A percentile compares a stretch with the other conserved stretches of the same genome.
Conservation (phyloP, 1,140 invertebrate species). For the Cryptotermes secundus region DNA sequence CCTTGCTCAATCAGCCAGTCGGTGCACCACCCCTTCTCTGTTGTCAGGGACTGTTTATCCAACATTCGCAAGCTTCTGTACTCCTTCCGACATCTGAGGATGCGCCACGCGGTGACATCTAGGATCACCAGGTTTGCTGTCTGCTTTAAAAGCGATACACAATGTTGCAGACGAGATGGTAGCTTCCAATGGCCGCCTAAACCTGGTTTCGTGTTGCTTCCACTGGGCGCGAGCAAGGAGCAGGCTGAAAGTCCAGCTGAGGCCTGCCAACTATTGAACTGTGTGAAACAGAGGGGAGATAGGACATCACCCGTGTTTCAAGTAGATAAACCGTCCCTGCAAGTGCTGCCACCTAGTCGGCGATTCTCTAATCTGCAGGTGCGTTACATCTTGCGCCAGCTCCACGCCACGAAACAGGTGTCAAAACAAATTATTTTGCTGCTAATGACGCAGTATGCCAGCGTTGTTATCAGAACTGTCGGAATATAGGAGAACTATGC, state of each 20-base stretch:
- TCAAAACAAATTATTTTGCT: neutral
- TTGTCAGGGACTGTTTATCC: too few species aligned
- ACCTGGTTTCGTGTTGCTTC: neutral
- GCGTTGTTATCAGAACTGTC: too few species aligned
- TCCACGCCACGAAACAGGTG: neutral
- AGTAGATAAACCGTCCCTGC: neutral
- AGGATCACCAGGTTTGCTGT: neutral
- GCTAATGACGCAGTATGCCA: too few species aligned
- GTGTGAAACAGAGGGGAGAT: neutral
- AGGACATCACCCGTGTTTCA: neutral
- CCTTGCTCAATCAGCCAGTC: too few species aligned
- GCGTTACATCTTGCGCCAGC: neutral
- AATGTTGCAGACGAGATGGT: neutral
- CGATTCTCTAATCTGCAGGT: neutral
- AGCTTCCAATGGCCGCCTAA: neutral
- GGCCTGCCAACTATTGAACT: neutral
- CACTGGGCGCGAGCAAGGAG: neutral
- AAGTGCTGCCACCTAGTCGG: slow-evolving; percentile 7
- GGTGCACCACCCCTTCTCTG: too few species aligned
- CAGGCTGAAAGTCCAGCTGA: too few species aligned
- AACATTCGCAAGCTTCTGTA: too few species aligned
- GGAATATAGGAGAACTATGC: too few species aligned
- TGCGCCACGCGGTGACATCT: too few species aligned
- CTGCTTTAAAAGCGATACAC: neutral
- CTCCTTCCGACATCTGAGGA: too few species aligned